These are phyloP conservation scores for Tenthredo distinguenda DNA, from an alignment of 2,888 invertebrate species.

Conservation along the genomic window DNA sequence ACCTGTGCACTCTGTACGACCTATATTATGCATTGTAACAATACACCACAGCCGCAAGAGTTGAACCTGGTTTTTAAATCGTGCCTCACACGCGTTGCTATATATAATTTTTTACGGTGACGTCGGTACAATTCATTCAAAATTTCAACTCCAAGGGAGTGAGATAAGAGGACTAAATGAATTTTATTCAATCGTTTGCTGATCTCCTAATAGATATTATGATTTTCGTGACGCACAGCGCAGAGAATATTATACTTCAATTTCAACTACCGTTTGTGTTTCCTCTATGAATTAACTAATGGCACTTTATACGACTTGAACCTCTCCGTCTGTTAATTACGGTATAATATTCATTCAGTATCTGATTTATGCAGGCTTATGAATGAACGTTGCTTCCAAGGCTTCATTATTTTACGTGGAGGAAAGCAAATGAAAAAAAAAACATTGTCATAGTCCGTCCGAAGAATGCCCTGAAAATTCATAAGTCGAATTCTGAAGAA, in stretches of 20 bases:
- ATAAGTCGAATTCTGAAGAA: background rate
- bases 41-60: background rate
- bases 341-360: background rate
- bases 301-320: background rate
- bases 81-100: background rate
- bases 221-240: background rate
- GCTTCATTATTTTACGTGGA: background rate
- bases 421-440: background rate
- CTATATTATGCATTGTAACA: conserved; percentile 15
- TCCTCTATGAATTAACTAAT: background rate
- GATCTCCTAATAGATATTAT: background rate
- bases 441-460: background rate
- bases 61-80: conserved; percentile 33
- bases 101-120: background rate
- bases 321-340: background rate
- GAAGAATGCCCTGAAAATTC: background rate
- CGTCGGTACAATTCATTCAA: background rate
- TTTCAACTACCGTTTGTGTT: background rate
- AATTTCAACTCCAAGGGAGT: background rate
- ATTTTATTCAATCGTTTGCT: background rate
- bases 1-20: conserved; percentile 26
- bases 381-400: background rate
- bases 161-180: background rate
- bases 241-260: background rate
- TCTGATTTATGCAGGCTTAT: background rate